Base-by-base conservation (phyloP, 2,113 vertebrate species). In the Colistium nudipinnis region DNA sequence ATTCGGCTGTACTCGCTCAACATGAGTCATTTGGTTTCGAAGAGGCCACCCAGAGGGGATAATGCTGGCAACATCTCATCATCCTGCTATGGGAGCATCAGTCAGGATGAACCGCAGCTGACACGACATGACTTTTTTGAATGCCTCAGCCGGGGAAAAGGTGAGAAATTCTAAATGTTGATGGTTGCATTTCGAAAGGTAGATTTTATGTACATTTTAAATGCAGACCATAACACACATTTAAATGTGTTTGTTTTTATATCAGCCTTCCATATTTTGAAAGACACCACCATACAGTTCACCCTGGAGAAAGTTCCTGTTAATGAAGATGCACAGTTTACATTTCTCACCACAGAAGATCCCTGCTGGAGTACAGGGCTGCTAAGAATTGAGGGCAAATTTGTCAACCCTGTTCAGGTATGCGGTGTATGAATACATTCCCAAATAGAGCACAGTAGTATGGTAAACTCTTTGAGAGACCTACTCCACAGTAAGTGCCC, bases 71-170 rank as follows among this genome's bases (percentile, higher is more conserved):
- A 13, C 30, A 53, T 30, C 20, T 89, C 89, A 20, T 77, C 91
- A 7, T 82, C 74, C 45, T 76, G 49, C 48, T 75, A 44, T 7
- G 57, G 60, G 3, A 79, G 28, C 60, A 39, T 73, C 66, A 88
- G 17, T 70, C 93, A 94, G 45, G 95, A 96, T 9, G 96, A 97
- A 55, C 76, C 94, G 0, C 94, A 93, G 62, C 98, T 99, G 69
- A 99, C 97, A 7, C 94, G 97, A 1, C 93, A 97, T 17, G 94
- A 98, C 91, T 98, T 99, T 89, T 99, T 99, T 87, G 96, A 97
- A 24, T 97, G 93, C 0, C 82, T 99, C 38, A 95, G 91, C 62
- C 90, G 93, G 52, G 96, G 97, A 81, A 93, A 96, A 91, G 98
- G 98, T 98, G 76, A 93, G 94, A 77, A 45, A 1, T 47, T 45